These are phyloP conservation scores for Pachyrhynchus sulphureomaculatus DNA, from an alignment of 1,140 invertebrate genomes.

Conservation along the genomic window DNA sequence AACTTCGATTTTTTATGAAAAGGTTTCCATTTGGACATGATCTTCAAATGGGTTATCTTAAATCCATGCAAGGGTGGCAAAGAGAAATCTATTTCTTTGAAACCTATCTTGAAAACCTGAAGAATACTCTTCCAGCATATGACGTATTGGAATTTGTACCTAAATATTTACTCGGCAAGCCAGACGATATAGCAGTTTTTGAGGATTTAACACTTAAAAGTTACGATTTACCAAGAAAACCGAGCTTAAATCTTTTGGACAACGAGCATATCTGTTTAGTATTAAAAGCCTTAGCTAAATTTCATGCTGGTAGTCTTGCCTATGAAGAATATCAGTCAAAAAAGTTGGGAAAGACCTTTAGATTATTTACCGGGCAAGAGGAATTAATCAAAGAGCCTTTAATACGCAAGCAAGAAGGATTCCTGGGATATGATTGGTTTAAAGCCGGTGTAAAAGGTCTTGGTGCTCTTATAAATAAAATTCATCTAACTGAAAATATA, in stretches of 20 bases:
- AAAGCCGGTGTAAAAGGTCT: constrained; percentile 51
- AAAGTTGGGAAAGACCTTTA: constrained; percentile 9
- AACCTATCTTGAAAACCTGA: constrained; percentile 50
- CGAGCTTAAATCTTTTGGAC: constrained; percentile 49
- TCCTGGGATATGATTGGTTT: constrained; percentile 50
- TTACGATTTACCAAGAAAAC: constrained; percentile 47
- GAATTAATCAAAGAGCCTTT: constrained; percentile 54
- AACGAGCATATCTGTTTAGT: constrained; percentile 55
- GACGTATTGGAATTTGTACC: constrained; percentile 48
- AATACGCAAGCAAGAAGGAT: constrained; percentile 50
- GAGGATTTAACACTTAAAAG: constrained; percentile 52
- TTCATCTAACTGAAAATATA: constrained; percentile 39
- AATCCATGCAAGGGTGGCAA: constrained; percentile 54
- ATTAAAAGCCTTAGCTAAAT: constrained; percentile 55
- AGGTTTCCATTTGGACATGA: constrained; percentile 50
- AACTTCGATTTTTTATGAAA: constrained; percentile 56
- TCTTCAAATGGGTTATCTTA: constrained; percentile 51
- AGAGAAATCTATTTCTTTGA: constrained; percentile 55
- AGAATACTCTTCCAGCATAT: constrained; percentile 11
- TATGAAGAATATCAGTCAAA: constrained; percentile 53
- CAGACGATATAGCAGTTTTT: constrained; percentile 52
- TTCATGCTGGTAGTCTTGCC: constrained; percentile 59
- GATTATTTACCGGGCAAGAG: constrained; percentile 52
- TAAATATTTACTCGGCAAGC: constrained; percentile 50
- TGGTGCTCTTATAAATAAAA: constrained; percentile 52